Evolutionary conservation across 2,113 vertebrate genomes (phyloP).

Genomic region (Microcebus ravelobensis): DNA sequence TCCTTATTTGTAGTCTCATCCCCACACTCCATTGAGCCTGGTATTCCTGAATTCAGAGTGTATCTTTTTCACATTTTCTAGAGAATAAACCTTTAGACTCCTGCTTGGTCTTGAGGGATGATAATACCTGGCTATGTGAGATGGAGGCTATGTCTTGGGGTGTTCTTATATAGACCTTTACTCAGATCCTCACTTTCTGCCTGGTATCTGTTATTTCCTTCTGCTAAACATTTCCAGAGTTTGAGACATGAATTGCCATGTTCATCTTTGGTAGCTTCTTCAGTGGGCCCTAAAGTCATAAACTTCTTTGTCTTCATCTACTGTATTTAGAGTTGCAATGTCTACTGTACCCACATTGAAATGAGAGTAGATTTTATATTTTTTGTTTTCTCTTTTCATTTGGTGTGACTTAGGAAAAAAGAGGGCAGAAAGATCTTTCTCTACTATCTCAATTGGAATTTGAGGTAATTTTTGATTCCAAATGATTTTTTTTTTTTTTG

Average conservation of each 20-base stretch:
- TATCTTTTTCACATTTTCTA: not conserved
- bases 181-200: not conserved
- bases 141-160: not conserved
- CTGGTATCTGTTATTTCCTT: not conserved
- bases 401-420: constrained; percentile 12
- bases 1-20: not conserved
- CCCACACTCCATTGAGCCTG: not conserved
- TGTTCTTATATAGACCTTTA: constrained; percentile 1
- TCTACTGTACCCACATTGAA: not conserved
- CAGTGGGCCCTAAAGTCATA: not conserved
- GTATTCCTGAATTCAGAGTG: not conserved
- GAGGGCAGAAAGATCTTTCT: not conserved
- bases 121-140: not conserved
- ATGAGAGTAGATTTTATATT: not conserved
- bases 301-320: not conserved
- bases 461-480: constrained; percentile 17
- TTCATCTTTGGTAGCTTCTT: not conserved
- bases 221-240: constrained; percentile 1
- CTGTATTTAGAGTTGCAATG: not conserved
- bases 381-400: not conserved
- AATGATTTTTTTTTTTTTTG: not conserved
- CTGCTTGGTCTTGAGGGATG: not conserved
- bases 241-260: not conserved
- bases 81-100: not conserved
- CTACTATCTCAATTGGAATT: not conserved